Percentiles rank a stretch among this genome's conserved stretches.
Evolutionary conservation across 2,888 invertebrate species (phyloP).

Genomic region (Apoda limacodes): DNA sequence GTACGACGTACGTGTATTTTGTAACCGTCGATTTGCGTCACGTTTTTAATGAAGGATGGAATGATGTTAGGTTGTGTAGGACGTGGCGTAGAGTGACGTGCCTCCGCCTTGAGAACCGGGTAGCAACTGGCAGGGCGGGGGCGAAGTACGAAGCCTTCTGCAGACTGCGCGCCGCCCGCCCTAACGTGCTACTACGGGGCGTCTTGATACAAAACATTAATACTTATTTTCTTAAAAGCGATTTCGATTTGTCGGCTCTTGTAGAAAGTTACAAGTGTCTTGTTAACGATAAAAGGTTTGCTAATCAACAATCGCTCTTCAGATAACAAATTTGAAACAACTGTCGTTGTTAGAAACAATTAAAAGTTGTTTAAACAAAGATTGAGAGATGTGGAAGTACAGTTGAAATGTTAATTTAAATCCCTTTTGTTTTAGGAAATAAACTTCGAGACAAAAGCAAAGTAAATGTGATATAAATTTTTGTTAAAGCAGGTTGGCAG

Average conservation of each 20-base stretch:
- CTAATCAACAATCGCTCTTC: conserved; percentile 43
- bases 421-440: too few relatives aligned
- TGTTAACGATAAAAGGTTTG: conserved; percentile 63
- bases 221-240: conserved; percentile 68
- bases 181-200: conserved; percentile 29
- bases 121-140: conserved; percentile 41
- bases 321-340: too few relatives aligned
- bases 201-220: conserved; percentile 64
- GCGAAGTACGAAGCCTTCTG: conserved; percentile 15
- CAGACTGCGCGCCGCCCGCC: conserved; percentile 44
- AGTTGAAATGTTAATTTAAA: too few relatives aligned
- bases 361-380: too few relatives aligned
- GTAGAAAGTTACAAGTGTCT: conserved; percentile 63
- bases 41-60: conserved; percentile 36
- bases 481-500: too few relatives aligned
- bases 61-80: conserved; percentile 29
- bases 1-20: conserved; percentile 7
- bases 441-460: too few relatives aligned
- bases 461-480: too few relatives aligned
- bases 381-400: too few relatives aligned
- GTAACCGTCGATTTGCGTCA: conserved; percentile 22
- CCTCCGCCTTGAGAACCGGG: conserved; percentile 40
- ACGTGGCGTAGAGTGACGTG: conserved; percentile 31
- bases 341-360: too few relatives aligned
- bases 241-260: conserved; percentile 66